A percentile compares a stretch with the other conserved stretches of the same genome.
These are phyloP conservation scores for Choristoneura fumiferana DNA, from an alignment of 1,140 invertebrate genomes.

Conservation along the genomic window DNA sequence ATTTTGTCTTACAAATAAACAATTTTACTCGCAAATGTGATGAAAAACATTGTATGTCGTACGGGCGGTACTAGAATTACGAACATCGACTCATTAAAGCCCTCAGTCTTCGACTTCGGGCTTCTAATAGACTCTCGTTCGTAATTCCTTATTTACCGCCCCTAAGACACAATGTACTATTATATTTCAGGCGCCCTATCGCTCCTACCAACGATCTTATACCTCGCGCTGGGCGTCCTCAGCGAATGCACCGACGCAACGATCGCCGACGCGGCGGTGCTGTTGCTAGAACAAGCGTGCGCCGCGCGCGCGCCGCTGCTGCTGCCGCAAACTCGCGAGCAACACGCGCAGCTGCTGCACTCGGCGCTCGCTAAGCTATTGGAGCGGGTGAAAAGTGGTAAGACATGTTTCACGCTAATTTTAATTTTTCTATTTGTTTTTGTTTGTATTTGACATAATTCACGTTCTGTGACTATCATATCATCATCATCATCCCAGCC, in stretches of 20 bases:
- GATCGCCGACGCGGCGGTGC: slow-evolving; percentile 80
- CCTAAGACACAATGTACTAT: not conserved
- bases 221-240: slow-evolving; percentile 93
- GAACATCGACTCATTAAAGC: too few relatives aligned
- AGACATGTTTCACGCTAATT: slow-evolving; percentile 18
- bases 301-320: slow-evolving; percentile 63
- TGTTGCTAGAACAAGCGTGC: slow-evolving; percentile 74
- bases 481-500: too few relatives aligned
- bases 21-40: too few relatives aligned
- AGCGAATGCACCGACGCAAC: slow-evolving; percentile 83
- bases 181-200: slow-evolving; percentile 85
- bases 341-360: slow-evolving; percentile 90
- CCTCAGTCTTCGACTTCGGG: too few relatives aligned
- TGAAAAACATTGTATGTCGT: too few relatives aligned
- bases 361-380: slow-evolving; percentile 93
- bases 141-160: too few relatives aligned
- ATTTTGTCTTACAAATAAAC: too few relatives aligned
- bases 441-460: too few relatives aligned
- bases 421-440: too few relatives aligned
- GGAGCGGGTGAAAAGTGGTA: slow-evolving; percentile 92
- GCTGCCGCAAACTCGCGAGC: slow-evolving; percentile 55
- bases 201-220: slow-evolving; percentile 95
- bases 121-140: too few relatives aligned
- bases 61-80: too few relatives aligned
- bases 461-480: too few relatives aligned